phyloP scores from a whole-genome alignment of 2,113 vertebrate species.

The rat (Rattus norvegicus) region GRCr8 NC_086029.1:78900001-78900500 shows the following conservation, averaged over 20 bases:
- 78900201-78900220: background rate
- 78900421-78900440: background rate
- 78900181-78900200: background rate
- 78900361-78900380: background rate
- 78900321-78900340: background rate
- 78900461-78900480: background rate
- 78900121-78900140: background rate
- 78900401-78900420: no score
- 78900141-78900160: background rate
- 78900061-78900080: no score
- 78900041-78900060: background rate
- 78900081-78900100: background rate
- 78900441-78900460: background rate
- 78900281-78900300: background rate
- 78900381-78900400: background rate
- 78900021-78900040: background rate
- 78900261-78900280: background rate
- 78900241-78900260: background rate
- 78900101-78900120: background rate
- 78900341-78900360: background rate
- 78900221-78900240: background rate
- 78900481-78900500: background rate
- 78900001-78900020: background rate
- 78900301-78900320: background rate
- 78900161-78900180: background rate